Evolutionary conservation across 2,797 vertebrate species (phyloP), one percentile per base, ranked within the genome.

Genomic region (Eleutherodactylus coqui): DNA sequence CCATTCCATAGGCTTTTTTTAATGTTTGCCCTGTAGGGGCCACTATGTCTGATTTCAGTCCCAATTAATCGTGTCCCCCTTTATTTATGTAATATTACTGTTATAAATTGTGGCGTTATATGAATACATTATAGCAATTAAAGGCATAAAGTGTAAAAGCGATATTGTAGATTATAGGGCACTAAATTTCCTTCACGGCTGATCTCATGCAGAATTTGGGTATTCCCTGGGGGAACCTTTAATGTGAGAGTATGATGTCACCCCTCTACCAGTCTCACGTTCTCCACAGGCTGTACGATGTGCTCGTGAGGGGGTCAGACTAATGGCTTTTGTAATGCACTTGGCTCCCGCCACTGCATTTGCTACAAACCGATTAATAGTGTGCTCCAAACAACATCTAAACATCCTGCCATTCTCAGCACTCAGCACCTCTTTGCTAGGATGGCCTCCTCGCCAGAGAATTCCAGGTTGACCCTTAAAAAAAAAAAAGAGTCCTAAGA

Each of bases 251-350:
- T 32, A 81, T 87, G 82, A 87, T 87, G 86, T 87, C 76, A 87
- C 36, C 67, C 13, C 29, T 87, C 75, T 51, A 55, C 80, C 75
- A 73, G 86, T 69, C 79, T 83, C 60, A 17, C 69, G 49, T 75
- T 82, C 70, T 82, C 85, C 60, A 14, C 80, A 38, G 80, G 47
- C 80, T 34, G 80, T 51, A 49, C 64, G 49, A 83, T 78, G 80
- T 84, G 86, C 86, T 87, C 76, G 24, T 69, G 82, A 80, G 76
- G 82, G 82, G 86, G 86, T 84, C 82, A 87, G 55, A 41, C 86
- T 87, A 87, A 87, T 87, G 82, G 86, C 77, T 87, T 87, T 87
- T 87, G 53, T 87, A 87, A 87, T 87, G 82, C 82, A 84, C 70
- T 87, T 87, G 86, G 86, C 86, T 84, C 69, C 82, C 45, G 34